phyloP scores from a whole-genome alignment of 2,113 vertebrate genomes.

The Hemichromis elongatus region DNA sequence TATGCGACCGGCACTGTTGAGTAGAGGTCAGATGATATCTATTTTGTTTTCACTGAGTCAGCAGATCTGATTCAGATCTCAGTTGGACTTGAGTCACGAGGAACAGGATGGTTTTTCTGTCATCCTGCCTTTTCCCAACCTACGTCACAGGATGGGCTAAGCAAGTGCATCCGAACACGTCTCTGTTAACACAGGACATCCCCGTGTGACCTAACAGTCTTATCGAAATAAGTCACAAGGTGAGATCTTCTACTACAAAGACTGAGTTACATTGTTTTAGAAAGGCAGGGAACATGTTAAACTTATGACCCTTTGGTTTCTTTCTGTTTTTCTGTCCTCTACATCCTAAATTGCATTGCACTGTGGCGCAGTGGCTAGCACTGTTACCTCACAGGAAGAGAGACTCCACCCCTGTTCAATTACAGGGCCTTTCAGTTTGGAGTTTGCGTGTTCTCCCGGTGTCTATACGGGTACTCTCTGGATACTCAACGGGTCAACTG shows the following conservation, averaged over 20 bases:
- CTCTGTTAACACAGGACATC: slow-evolving; percentile 40
- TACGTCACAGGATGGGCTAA: slow-evolving; percentile 60
- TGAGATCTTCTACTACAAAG: background rate
- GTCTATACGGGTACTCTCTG: background rate
- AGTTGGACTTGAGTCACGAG: slow-evolving; percentile 42
- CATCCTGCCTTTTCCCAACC: slow-evolving; percentile 44
- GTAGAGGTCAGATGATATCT: background rate
- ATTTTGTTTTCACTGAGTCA: background rate
- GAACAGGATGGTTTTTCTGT: slow-evolving; percentile 32
- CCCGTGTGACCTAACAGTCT: slow-evolving; percentile 34
- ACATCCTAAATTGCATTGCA: background rate
- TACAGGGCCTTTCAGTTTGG: background rate
- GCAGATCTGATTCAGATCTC: slow-evolving; percentile 4
- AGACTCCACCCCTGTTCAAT: background rate
- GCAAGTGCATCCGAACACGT: slow-evolving; percentile 51
- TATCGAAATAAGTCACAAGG: slow-evolving; percentile 42
- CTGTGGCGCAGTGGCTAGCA: background rate
- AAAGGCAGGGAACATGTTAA: background rate
- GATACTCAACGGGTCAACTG: too few relatives aligned
- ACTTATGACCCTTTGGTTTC: background rate
- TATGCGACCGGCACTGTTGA: accelerated
- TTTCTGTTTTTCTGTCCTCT: background rate
- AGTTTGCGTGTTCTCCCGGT: background rate
- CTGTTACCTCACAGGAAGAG: background rate
- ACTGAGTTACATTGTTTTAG: slow-evolving; percentile 27